These are phyloP conservation scores for Loris lydekkerianus DNA, from an alignment of 2,797 vertebrate genomes.

Conservation along the genomic window DNA sequence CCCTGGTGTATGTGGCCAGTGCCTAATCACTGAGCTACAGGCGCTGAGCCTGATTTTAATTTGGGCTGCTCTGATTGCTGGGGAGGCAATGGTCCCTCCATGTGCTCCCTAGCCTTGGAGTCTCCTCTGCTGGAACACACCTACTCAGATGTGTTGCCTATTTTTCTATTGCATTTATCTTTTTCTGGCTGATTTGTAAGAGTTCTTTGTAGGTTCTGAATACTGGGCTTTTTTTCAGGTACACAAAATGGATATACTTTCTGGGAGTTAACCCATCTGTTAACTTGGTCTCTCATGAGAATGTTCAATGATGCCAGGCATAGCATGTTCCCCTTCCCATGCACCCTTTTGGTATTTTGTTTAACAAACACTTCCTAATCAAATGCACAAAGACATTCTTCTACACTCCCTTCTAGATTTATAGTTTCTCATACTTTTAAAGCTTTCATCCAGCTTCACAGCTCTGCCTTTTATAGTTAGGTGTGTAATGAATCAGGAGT, in stretches of 20 bases:
- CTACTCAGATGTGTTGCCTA: fast-evolving
- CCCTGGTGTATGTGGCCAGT: too few relatives aligned
- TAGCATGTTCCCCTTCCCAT: background rate
- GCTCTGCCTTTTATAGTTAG: background rate
- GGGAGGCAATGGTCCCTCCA: background rate
- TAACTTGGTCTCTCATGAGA: background rate
- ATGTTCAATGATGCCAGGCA: background rate
- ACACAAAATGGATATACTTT: background rate
- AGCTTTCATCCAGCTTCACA: background rate
- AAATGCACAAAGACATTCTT: background rate
- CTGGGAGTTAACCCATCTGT: background rate
- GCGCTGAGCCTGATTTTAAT: background rate
- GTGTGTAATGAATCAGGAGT: background rate
- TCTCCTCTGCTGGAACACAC: background rate
- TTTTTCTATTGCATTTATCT: background rate
- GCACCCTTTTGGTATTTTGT: background rate
- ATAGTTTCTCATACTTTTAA: background rate
- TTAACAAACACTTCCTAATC: background rate
- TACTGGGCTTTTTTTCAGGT: background rate
- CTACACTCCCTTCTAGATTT: background rate
- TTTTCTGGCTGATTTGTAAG: background rate
- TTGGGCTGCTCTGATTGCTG: background rate
- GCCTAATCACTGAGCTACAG: too few relatives aligned
- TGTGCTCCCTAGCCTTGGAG: background rate
- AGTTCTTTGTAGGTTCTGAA: background rate